Evolutionary conservation across 2,113 vertebrate genomes (phyloP).

Genomic region (Percopsis transmontana): DNA sequence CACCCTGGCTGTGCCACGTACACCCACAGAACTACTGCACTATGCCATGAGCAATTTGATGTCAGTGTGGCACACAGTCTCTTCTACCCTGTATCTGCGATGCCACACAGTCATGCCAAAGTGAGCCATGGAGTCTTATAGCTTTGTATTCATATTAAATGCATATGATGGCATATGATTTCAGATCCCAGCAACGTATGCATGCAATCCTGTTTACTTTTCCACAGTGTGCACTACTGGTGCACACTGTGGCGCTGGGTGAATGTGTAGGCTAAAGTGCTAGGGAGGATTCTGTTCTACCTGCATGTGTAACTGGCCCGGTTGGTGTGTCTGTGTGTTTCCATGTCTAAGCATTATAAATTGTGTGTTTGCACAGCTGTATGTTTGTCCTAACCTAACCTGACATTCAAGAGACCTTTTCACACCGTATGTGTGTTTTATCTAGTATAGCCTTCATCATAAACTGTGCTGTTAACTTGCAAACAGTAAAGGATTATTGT

Average conservation of each 20-base stretch:
- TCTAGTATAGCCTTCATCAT: no score
- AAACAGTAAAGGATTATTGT: no score
- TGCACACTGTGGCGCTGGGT: not conserved
- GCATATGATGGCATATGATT: no score
- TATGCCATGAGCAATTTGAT: conserved; percentile 22
- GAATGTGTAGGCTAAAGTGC: not conserved
- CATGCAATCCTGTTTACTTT: conserved; percentile 6
- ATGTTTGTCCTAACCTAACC: no score
- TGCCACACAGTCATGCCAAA: not conserved
- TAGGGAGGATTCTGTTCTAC: not conserved
- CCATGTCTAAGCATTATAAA: no score
- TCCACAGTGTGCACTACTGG: not conserved
- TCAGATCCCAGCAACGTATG: not conserved
- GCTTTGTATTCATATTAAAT: not conserved
- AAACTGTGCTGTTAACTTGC: no score
- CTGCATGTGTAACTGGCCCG: no score
- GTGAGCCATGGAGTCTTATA: not conserved
- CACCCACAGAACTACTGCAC: conserved; percentile 37
- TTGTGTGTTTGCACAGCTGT: no score
- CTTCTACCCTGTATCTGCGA: not conserved
- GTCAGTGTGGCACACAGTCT: not conserved
- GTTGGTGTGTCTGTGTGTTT: no score
- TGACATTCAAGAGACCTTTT: no score
- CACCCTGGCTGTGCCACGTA: conserved; percentile 17
- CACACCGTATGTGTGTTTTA: no score